Percentiles rank a stretch among this genome's conserved stretches.
Conservation (phyloP, 2,888 invertebrate genomes). For the Drosophila cracens region DNA sequence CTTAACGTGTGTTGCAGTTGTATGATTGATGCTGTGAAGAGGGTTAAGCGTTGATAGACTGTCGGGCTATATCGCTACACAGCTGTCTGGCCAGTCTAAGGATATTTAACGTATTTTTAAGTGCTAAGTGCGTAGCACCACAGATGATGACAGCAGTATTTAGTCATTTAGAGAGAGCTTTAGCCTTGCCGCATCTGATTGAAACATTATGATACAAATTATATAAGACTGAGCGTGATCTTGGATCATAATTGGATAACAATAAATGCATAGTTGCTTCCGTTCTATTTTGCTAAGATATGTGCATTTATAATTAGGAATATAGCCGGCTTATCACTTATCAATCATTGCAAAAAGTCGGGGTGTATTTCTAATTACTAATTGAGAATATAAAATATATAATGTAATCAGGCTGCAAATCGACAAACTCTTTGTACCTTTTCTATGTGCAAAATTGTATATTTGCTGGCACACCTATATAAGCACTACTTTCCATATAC, state of each 20-base stretch:
- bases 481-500: not conserved
- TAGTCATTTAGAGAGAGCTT: not conserved
- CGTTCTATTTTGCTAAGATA: no score
- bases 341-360: not conserved
- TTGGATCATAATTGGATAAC: not conserved
- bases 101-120: not conserved
- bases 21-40: slow-evolving; percentile 45
- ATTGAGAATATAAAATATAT: not conserved
- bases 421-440: not conserved
- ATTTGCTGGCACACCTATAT: not conserved
- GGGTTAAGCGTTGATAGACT: slow-evolving; percentile 56
- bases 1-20: slow-evolving; percentile 32
- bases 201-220: not conserved
- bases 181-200: not conserved
- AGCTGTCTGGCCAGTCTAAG: not conserved
- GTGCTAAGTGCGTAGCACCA: not conserved
- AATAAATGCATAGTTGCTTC: not conserved
- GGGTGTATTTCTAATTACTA: not conserved
- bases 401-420: not conserved
- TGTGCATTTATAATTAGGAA: no score
- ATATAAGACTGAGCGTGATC: not conserved
- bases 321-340: no score
- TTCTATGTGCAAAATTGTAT: not conserved
- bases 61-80: slow-evolving; percentile 1
- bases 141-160: not conserved